Conservation (phyloP, 2,797 vertebrate genomes). For the Silurus lanzhouensis region DNA sequence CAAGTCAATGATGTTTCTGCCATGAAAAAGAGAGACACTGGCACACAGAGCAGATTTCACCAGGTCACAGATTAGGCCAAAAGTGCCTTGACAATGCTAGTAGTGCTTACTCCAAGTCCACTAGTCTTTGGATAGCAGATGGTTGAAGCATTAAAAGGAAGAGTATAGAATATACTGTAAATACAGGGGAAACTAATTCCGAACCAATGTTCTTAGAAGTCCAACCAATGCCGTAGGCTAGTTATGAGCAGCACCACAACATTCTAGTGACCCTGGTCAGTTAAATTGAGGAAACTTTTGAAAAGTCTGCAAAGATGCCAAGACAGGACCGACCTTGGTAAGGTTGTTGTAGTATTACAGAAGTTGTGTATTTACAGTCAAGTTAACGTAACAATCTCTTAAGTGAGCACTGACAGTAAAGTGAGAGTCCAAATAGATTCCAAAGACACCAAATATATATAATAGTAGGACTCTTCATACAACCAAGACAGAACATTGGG, state of each 20-base stretch:
- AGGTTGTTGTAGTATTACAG: too few relatives aligned
- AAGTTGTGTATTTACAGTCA: not conserved
- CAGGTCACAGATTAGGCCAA: not conserved
- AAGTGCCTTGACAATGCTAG: constrained; percentile 1
- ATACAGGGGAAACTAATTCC: not conserved
- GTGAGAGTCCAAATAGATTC: not conserved
- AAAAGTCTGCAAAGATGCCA: too few relatives aligned
- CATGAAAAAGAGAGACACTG: not conserved
- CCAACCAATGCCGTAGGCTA: not conserved
- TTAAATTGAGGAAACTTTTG: not conserved
- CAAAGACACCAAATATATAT: not conserved
- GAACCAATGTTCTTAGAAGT: not conserved
- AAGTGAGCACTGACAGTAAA: not conserved
- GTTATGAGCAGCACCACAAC: not conserved
- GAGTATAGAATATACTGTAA: not conserved
- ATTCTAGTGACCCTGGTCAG: not conserved
- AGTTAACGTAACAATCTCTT: not conserved
- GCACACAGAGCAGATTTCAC: not conserved
- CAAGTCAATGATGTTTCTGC: not conserved
- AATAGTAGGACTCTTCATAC: not conserved
- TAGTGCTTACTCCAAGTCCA: not conserved
- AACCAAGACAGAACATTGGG: not conserved
- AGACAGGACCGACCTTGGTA: too few relatives aligned
- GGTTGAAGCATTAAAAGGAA: not conserved
- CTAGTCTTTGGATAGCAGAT: constrained; percentile 7